These are phyloP conservation scores for Naja naja DNA, from an alignment of 2,113 vertebrate genomes.

Conservation along the genomic window DNA sequence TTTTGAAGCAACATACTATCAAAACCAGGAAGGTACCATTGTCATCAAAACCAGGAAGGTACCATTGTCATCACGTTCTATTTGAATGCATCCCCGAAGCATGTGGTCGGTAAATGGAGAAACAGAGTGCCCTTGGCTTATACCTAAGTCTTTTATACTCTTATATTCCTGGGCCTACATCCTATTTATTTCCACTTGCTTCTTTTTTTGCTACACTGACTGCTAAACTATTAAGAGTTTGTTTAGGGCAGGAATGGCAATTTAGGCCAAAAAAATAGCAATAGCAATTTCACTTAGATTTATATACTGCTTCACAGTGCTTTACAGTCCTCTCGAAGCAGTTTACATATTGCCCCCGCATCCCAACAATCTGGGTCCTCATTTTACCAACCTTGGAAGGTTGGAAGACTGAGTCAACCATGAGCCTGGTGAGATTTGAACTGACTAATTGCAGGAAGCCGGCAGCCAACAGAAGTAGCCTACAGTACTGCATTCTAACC, in stretches of 20 bases:
- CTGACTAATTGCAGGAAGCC: too few relatives aligned
- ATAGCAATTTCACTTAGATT: too few relatives aligned
- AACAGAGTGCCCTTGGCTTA: neutral
- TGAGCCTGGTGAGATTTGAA: too few relatives aligned
- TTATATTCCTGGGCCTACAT: neutral
- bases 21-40: neutral
- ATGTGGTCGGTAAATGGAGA: neutral
- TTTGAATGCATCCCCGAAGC: neutral
- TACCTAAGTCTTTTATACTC: neutral
- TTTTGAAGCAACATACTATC: neutral
- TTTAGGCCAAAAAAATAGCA: neutral
- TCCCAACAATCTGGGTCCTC: too few relatives aligned
- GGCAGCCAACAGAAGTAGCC: too few relatives aligned
- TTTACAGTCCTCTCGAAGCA: too few relatives aligned
- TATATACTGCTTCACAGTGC: too few relatives aligned
- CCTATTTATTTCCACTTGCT: neutral
- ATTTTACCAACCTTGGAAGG: too few relatives aligned
- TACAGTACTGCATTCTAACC: too few relatives aligned
- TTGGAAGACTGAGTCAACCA: too few relatives aligned
- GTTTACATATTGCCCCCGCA: too few relatives aligned
- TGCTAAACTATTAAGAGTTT: neutral
- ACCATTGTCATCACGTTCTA: neutral
- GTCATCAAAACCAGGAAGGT: neutral
- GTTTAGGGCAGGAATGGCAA: neutral
- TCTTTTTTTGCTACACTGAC: neutral